Base-by-base conservation (phyloP, 2,888 invertebrate genomes). In the Volucella inflata region DNA sequence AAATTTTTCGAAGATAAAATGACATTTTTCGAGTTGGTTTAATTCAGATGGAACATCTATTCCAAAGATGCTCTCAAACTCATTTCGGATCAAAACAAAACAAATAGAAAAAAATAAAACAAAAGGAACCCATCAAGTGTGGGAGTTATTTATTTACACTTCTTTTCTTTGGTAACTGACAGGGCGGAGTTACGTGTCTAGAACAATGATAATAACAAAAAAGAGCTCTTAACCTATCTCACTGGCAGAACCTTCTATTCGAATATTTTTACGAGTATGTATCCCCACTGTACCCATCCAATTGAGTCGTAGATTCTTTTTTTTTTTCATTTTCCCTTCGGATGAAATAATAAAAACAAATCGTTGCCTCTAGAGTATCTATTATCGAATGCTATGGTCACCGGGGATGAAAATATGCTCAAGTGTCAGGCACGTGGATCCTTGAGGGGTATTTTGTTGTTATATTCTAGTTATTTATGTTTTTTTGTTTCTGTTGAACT, bases 331-430 rank as follows among this genome's bases (percentile, higher is more conserved):
- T 40, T 51, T 30, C 60, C 59, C 60, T 76, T 76, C 51, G 30
- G 67, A 17, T 44, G 60, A 50, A 60, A 60, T 76, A 76, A 76
- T 76, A 68, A 76, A 76, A 76, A 60, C 60, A 68, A 76, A 60
- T 59, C 76, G 67, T 36, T 51, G 42, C 67, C 53, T 9, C 53
- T 59, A 8, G 50, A 36, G 44, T 59, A 68, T 68, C 51, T 53
- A 68, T 76, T 44, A 67, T 59, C 53, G 51, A 50, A 42, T 50
- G 57, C 44, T 67, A 67, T 67, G 67, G 67, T 59, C 67, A 76
- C 46, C 30, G 30, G 4, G 30, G 59, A 57, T 42, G 57, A 57
- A 59, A 38, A 67, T 59, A 51, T 51, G 60, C 76, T 76, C 50
- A 76, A 60, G 51, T 76, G 59, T 68, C 51, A 76, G 59, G 67